Conservation (phyloP, 2,797 vertebrate genomes). For the Enteromius fasciolatus region DNA sequence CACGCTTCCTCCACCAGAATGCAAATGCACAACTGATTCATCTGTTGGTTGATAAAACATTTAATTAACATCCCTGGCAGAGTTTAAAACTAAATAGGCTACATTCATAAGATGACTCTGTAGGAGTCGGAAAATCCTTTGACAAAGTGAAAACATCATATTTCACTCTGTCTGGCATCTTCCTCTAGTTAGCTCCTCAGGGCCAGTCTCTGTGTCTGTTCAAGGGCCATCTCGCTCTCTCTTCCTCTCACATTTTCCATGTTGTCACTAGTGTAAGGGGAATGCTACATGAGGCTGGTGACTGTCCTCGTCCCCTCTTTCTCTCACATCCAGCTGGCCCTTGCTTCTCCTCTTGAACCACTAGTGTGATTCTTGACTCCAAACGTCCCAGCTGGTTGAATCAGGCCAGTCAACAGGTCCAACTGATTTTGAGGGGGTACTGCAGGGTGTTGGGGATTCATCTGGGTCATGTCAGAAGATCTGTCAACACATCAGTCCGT, state of each 20-base stretch:
- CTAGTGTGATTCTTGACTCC: conserved; percentile 51
- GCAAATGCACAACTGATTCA: conserved; percentile 51
- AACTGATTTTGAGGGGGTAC: conserved; percentile 44
- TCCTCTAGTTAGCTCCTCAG: conserved; percentile 42
- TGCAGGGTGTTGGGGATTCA: conserved; percentile 51
- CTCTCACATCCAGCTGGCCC: conserved; percentile 74
- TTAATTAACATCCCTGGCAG: conserved; percentile 49
- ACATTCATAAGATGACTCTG: conserved; percentile 42
- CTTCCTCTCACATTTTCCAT: conserved; percentile 31
- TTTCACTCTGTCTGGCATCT: conserved; percentile 27
- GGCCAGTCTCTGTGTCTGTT: conserved; percentile 46
- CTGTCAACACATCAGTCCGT: conserved; percentile 58
- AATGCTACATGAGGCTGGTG: conserved; percentile 70
- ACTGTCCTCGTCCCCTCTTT: conserved; percentile 58
- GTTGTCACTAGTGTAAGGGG: conserved; percentile 63
- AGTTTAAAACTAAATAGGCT: conserved; percentile 46
- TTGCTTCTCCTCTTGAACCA: conserved; percentile 58
- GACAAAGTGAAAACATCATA: conserved; percentile 51
- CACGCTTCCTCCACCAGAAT: conserved; percentile 39
- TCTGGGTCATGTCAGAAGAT: conserved; percentile 63
- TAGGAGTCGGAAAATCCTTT: conserved; percentile 37
- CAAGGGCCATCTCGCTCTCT: conserved; percentile 24
- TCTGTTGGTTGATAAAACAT: conserved; percentile 51
- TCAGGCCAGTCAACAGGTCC: conserved; percentile 48
- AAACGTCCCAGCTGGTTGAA: conserved; percentile 41